Evolutionary conservation across 30 jellyfish, hydroid and myxozoan genomes (phyloP).

Genomic region (Turritopsis rubra): DNA sequence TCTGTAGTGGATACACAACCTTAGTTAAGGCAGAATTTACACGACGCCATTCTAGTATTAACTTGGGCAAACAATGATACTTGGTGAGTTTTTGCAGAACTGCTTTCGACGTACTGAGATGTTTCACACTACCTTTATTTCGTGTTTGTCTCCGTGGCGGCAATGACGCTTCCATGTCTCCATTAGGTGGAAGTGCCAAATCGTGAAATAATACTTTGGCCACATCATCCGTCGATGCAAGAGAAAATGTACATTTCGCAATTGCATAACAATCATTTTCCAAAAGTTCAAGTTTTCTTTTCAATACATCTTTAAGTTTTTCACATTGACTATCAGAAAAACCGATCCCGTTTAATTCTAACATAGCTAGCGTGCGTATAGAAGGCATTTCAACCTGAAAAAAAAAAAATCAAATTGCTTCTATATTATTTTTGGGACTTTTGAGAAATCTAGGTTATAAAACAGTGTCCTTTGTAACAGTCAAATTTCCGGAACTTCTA

Average conservation of each 20-base stretch:
- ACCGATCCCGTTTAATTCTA: constrained; percentile 81
- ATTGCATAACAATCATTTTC: constrained; percentile 56
- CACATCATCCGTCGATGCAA: constrained; percentile 80
- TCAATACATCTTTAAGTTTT: constrained; percentile 36
- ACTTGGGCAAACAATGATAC: constrained; percentile 67
- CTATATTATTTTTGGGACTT: no score
- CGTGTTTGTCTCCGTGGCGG: constrained; percentile 26
- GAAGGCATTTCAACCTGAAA: constrained; percentile 88
- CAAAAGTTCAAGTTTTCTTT: constrained; percentile 23
- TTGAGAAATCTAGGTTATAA: no score
- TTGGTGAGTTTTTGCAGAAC: constrained; percentile 66
- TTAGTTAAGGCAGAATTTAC: constrained; percentile 64
- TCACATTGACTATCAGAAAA: constrained; percentile 61
- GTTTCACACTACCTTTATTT: constrained; percentile 36
- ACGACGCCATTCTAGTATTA: constrained; percentile 89
- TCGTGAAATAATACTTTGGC: constrained; percentile 72
- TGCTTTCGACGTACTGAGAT: constrained; percentile 81
- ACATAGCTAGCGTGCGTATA: constrained; percentile 44
- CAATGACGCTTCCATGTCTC: constrained; percentile 36
- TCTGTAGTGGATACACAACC: constrained; percentile 79
- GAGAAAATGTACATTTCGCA: constrained; percentile 58
- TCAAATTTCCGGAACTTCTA: not conserved
- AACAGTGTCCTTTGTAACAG: no score
- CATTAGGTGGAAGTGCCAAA: constrained; percentile 70
- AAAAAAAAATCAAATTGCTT: not conserved